Conservation (phyloP, 2,113 vertebrate genomes). For the Festucalex cinctus region DNA sequence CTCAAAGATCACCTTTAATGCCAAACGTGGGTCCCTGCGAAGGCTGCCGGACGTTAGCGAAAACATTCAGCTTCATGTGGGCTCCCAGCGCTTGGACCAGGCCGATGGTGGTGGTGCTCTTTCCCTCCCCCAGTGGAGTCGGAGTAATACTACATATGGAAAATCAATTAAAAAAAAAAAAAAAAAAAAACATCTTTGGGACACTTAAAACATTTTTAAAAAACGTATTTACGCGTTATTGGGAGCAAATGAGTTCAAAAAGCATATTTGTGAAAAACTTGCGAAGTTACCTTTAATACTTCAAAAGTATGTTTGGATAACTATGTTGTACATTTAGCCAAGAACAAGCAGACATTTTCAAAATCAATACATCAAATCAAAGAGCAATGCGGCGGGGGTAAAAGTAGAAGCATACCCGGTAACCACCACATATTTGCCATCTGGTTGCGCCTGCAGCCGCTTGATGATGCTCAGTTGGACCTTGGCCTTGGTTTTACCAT, state of each 20-base stretch:
- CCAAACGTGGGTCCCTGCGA: constrained; percentile 98
- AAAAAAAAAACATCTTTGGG: too few relatives aligned
- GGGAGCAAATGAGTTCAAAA: too few relatives aligned
- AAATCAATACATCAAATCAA: background rate
- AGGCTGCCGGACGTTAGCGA: constrained; percentile 95
- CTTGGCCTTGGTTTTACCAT: constrained; percentile 93
- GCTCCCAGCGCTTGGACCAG: constrained; percentile 92
- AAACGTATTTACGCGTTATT: too few relatives aligned
- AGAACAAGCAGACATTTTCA: background rate
- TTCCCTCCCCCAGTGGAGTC: constrained; percentile 94
- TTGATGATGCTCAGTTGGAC: constrained; percentile 80
- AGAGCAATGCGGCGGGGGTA: background rate
- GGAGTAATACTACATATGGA: constrained; percentile 86
- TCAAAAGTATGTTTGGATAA: background rate
- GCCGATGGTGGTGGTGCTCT: constrained; percentile 94
- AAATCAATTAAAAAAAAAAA: too few relatives aligned
- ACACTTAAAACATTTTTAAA: too few relatives aligned
- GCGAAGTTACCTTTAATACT: background rate
- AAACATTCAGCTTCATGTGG: constrained; percentile 88
- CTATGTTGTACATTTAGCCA: background rate
- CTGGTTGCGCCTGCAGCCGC: constrained; percentile 80
- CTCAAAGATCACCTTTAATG: constrained; percentile 84
- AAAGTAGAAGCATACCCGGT: constrained; percentile 80
- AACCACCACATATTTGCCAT: constrained; percentile 95
- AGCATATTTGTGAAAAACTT: background rate